Conservation (phyloP, 2,888 invertebrate genomes). For the Epinotia nisella region DNA sequence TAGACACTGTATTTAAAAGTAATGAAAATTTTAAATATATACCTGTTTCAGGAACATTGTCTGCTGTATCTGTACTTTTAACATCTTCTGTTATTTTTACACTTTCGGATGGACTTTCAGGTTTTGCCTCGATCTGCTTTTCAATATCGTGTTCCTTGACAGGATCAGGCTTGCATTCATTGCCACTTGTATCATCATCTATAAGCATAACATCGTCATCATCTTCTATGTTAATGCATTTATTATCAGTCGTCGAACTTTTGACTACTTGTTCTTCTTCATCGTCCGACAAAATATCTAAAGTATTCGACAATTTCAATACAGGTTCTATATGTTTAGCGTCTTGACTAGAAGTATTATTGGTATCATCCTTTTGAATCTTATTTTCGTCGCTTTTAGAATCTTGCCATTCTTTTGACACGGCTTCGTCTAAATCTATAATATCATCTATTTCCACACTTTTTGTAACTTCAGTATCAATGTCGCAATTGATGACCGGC, state of each 20-base stretch:
- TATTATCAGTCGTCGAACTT: slow-evolving; percentile 45
- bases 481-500: slow-evolving; percentile 22
- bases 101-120: slow-evolving; percentile 13
- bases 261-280: slow-evolving; percentile 62
- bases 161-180: slow-evolving; percentile 50
- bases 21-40: neutral
- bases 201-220: slow-evolving; percentile 79
- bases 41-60: slow-evolving; percentile 16
- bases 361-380: slow-evolving; percentile 5
- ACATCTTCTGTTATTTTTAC: slow-evolving; percentile 10
- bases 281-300: slow-evolving; percentile 75
- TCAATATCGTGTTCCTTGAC: slow-evolving; percentile 46
- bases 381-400: slow-evolving; percentile 14
- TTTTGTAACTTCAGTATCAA: slow-evolving; percentile 23
- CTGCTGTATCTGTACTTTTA: slow-evolving; percentile 7
- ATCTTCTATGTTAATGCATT: slow-evolving; percentile 70
- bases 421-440: slow-evolving; percentile 32
- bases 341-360: slow-evolving; percentile 26
- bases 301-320: slow-evolving; percentile 69
- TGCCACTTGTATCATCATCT: slow-evolving; percentile 64
- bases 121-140: slow-evolving; percentile 27
- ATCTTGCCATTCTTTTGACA: slow-evolving; percentile 7
- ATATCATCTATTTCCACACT: slow-evolving; percentile 6
- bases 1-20: neutral
- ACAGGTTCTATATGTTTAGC: slow-evolving; percentile 52